Evolutionary conservation across 2,888 invertebrate genomes (phyloP).

Genomic region (Nomada flava): DNA sequence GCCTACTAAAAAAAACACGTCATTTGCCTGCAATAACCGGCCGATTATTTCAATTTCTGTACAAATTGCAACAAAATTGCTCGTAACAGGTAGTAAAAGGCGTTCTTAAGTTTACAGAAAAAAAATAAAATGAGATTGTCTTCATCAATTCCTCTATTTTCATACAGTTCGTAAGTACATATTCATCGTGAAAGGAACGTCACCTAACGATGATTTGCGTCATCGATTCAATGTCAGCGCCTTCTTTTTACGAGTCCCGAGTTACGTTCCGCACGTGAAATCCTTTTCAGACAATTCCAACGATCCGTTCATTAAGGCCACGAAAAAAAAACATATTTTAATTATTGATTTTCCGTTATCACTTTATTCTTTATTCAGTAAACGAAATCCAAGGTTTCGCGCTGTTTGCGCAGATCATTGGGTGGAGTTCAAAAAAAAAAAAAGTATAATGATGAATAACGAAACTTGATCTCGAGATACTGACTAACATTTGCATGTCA

Average conservation of each 20-base stretch:
- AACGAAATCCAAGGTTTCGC: not conserved
- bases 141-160: not conserved
- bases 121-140: not conserved
- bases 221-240: not conserved
- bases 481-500: constrained; percentile 13
- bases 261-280: not conserved
- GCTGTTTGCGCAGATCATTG: not conserved
- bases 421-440: constrained; percentile 20
- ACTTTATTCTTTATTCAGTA: not conserved
- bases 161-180: not conserved
- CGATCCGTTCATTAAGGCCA: not conserved
- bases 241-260: not conserved
- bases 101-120: not conserved
- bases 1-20: no score
- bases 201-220: not conserved
- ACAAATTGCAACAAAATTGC: no score
- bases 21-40: no score
- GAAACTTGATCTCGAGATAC: constrained; percentile 21
- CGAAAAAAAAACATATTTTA: not conserved
- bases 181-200: not conserved
- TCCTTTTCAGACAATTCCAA: not conserved
- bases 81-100: no score
- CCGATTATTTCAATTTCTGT: no score
- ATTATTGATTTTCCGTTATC: not conserved
- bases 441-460: constrained; percentile 10